These are phyloP conservation scores for Apteryx owenii DNA, from an alignment of 2,113 vertebrate species.

Conservation along the genomic window DNA sequence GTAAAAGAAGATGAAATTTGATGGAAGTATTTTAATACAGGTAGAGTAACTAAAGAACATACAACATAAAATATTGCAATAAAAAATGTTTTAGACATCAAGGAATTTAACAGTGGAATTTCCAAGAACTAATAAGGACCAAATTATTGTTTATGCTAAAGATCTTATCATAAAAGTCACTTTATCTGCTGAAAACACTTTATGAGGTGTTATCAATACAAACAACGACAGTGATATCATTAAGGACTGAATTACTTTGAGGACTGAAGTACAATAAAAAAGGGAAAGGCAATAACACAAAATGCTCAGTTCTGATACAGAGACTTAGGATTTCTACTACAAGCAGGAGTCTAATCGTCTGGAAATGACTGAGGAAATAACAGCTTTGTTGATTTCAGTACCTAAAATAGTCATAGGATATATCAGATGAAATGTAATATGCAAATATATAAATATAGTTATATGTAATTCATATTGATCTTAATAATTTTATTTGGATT, in stretches of 20 bases:
- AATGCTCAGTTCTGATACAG: neutral
- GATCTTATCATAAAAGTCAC: neutral
- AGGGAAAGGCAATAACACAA: neutral
- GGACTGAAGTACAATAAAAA: neutral
- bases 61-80: neutral
- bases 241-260: neutral
- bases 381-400: neutral
- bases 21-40: neutral
- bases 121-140: neutral
- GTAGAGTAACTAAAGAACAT: neutral
- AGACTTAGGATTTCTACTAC: neutral
- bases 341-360: neutral
- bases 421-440: neutral
- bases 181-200: neutral
- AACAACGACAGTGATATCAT: neutral
- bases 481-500: neutral
- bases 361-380: neutral
- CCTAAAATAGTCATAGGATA: neutral
- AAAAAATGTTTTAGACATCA: neutral
- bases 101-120: neutral
- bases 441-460: neutral
- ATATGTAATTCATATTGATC: neutral
- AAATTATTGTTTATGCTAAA: neutral
- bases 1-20: neutral
- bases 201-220: neutral